phyloP scores from a whole-genome alignment of 1,140 invertebrate species.

The Procambarus virginalis region DNA sequence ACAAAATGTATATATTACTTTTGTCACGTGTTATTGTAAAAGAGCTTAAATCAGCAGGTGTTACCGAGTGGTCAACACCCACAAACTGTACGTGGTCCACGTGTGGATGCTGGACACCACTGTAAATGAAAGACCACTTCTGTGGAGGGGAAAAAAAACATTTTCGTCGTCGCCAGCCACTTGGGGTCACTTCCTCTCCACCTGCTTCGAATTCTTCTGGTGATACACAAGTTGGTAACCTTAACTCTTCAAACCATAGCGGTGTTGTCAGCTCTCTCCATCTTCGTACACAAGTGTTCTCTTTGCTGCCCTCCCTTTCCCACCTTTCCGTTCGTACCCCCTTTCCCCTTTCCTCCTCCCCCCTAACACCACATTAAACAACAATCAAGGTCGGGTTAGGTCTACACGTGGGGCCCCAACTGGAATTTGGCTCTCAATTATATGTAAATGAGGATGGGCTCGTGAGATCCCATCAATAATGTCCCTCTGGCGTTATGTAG shows the following conservation, averaged over 20 bases:
- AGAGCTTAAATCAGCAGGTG: too few relatives aligned
- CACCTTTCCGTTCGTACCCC: not conserved
- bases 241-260: not conserved
- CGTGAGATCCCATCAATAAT: not conserved
- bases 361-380: constrained; percentile 1
- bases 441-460: not conserved
- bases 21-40: too few relatives aligned
- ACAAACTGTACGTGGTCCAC: too few relatives aligned
- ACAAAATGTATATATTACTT: too few relatives aligned
- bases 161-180: not conserved
- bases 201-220: not conserved
- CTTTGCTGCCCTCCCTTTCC: not conserved
- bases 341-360: not conserved
- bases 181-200: not conserved
- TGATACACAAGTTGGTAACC: not conserved
- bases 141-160: too few relatives aligned
- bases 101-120: too few relatives aligned
- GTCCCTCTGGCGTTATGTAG: not conserved
- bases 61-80: too few relatives aligned
- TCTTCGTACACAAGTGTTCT: not conserved
- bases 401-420: not conserved
- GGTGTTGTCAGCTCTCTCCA: not conserved
- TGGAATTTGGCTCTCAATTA: constrained; percentile 9
- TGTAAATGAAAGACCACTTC: too few relatives aligned
- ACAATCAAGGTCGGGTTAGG: not conserved